Evolutionary conservation across 2,113 vertebrate species (phyloP), one percentile per base, ranked within the genome.

Genomic region (Caretta caretta): DNA sequence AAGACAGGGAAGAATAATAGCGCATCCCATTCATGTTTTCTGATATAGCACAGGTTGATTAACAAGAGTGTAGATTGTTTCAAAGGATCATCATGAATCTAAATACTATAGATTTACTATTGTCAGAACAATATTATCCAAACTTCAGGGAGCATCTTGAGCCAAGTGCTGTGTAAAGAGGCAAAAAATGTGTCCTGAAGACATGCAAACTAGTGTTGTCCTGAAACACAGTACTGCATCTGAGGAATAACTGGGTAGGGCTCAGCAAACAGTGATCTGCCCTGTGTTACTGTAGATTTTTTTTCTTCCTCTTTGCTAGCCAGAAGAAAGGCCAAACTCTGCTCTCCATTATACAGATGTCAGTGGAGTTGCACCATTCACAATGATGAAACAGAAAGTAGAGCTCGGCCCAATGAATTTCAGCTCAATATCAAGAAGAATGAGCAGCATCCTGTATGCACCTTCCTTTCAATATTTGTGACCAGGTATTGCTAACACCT

Each of bases 131-230:
- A 82, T 24, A 22, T 62, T 81, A 8, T 75, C 80, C 42, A 92
- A 49, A 3, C 14, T 90, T 72, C 22, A 86, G 48, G 48, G 17
- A 19, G 8, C 17, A 54, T 8, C 35, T 59, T 85, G 51, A 79
- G 72, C 50, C 82, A 94, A 91, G 90, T 42, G 24, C 92, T 92
- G 76, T 12, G 90, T 5, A 85, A 90, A 87, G 31, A 12, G 10
- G 51, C 42, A 93, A 85, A 48, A 38, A 25, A 10, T 94, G 89
- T 90, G 54, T 6, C 35, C 27, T 57, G 65, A 87, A 5, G 87
- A 91, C 29, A 93, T 93, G 31, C 82, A 94, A 94, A 95, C 91
- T 78, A 92, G 24, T 54, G 91, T 35, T n/a, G 1, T 87, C 65
- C 79, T 81, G 42, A 91, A 7, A 1, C 56, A 35, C 29, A 95